Conservation (phyloP, 2,113 vertebrate species). For the Leptobrachium ailaonicum region DNA sequence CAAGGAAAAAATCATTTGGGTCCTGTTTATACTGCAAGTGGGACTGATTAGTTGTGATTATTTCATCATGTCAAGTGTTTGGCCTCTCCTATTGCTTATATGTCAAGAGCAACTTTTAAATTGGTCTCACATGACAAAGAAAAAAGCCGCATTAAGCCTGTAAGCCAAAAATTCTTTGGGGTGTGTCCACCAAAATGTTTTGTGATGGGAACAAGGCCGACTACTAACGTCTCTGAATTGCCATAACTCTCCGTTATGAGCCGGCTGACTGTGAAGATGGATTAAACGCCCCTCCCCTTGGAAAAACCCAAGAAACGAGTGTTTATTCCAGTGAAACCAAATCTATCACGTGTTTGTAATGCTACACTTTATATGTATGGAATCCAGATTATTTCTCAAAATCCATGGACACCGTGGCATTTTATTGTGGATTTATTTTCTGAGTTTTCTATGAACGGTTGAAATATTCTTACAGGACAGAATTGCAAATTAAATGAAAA, state of each 20-base stretch:
- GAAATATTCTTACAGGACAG: no score
- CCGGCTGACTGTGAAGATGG: not conserved
- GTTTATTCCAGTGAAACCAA: no score
- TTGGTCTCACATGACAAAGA: not conserved
- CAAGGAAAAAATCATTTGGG: not conserved
- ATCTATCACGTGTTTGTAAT: no score
- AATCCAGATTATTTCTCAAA: no score
- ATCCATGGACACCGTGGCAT: no score
- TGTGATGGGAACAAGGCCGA: not conserved
- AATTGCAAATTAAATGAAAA: no score
- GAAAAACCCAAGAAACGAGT: no score
- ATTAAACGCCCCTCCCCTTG: no score
- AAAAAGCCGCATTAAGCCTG: not conserved
- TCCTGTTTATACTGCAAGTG: not conserved
- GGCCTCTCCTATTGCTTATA: constrained; percentile 2
- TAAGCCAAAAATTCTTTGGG: constrained; percentile 5
- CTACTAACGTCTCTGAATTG: not conserved
- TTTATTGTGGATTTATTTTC: no score
- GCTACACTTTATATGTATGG: no score
- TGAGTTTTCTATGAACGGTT: no score
- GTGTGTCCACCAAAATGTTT: not conserved
- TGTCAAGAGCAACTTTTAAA: constrained; percentile 3
- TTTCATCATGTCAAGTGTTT: not conserved
- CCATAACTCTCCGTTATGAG: not conserved
- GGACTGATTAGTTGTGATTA: constrained; percentile 11